Evolutionary conservation across 2,888 invertebrate genomes (phyloP).

Genomic region (Cremastinae sp.): DNA sequence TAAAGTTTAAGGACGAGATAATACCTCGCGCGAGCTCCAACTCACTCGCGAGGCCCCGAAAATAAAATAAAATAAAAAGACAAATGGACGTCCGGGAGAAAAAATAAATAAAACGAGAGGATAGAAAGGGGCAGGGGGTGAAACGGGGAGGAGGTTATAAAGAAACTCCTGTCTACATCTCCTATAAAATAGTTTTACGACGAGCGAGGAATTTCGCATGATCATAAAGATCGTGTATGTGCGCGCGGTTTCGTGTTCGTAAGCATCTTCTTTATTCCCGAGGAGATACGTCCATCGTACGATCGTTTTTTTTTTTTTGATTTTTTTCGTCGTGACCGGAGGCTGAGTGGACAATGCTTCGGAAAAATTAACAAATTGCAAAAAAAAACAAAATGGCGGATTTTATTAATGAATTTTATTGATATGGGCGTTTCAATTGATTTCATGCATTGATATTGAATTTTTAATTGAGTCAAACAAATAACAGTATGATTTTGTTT

Average conservation of each 20-base stretch:
- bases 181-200: slow-evolving; percentile 79
- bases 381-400: too few species aligned
- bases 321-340: too few species aligned
- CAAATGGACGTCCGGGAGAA: slow-evolving; percentile 43
- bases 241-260: slow-evolving; percentile 63
- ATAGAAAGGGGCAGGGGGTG: slow-evolving; percentile 8
- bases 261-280: slow-evolving; percentile 49
- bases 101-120: slow-evolving; percentile 18
- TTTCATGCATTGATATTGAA: too few species aligned
- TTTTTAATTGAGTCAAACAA: too few species aligned
- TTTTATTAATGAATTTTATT: too few species aligned
- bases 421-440: too few species aligned
- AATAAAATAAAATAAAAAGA: slow-evolving; percentile 29
- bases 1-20: slow-evolving; percentile 14
- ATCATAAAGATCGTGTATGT: slow-evolving; percentile 71
- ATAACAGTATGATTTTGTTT: too few species aligned
- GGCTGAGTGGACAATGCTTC: too few species aligned
- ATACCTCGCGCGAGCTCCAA: slow-evolving; percentile 30
- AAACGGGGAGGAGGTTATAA: slow-evolving; percentile 63
- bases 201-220: slow-evolving; percentile 78
- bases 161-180: slow-evolving; percentile 73
- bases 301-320: too few species aligned
- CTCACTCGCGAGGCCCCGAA: slow-evolving; percentile 33
- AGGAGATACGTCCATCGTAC: too few species aligned
- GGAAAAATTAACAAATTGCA: too few species aligned